phyloP scores from a whole-genome alignment of 1,140 invertebrate species.

The Pogonognathellus flavescens region DNA sequence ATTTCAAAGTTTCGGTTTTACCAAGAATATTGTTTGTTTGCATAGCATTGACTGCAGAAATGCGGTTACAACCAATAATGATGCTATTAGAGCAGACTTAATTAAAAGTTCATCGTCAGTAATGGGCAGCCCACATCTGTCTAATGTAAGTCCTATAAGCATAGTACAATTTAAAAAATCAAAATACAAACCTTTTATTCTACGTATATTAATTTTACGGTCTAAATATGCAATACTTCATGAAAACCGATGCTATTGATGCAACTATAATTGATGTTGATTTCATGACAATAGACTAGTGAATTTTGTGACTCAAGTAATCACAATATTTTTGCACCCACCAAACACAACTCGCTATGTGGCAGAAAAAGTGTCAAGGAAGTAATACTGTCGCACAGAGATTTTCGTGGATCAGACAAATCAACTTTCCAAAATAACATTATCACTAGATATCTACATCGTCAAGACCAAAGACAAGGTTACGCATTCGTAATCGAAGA shows the following conservation, averaged over 20 bases:
- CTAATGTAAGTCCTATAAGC: too few relatives aligned
- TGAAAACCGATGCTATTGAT: too few relatives aligned
- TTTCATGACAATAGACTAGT: too few relatives aligned
- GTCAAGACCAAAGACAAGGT: not conserved
- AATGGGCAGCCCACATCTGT: not conserved
- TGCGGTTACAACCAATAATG: not conserved
- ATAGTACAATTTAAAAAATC: too few relatives aligned
- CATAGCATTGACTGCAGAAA: not conserved
- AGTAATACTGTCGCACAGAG: slow-evolving; percentile 61
- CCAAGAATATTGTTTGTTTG: not conserved
- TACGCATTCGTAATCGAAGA: slow-evolving; percentile 62
- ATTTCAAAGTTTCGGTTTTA: too few relatives aligned
- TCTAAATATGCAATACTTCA: too few relatives aligned
- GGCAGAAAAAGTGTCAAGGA: slow-evolving; percentile 63
- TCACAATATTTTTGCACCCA: slow-evolving; percentile 68
- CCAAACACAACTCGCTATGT: slow-evolving; percentile 69
- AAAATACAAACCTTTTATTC: not conserved
- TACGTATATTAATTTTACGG: too few relatives aligned
- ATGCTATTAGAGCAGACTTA: not conserved
- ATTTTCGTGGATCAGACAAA: slow-evolving; percentile 52
- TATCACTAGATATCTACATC: not conserved
- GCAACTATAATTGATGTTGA: too few relatives aligned
- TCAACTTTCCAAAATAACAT: not conserved
- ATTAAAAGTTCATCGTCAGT: not conserved
- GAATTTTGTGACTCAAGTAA: not conserved